Percentiles rank a stretch among this genome's conserved stretches.
phyloP scores from a whole-genome alignment of 1,140 invertebrate genomes.

The Lineus longissimus region DNA sequence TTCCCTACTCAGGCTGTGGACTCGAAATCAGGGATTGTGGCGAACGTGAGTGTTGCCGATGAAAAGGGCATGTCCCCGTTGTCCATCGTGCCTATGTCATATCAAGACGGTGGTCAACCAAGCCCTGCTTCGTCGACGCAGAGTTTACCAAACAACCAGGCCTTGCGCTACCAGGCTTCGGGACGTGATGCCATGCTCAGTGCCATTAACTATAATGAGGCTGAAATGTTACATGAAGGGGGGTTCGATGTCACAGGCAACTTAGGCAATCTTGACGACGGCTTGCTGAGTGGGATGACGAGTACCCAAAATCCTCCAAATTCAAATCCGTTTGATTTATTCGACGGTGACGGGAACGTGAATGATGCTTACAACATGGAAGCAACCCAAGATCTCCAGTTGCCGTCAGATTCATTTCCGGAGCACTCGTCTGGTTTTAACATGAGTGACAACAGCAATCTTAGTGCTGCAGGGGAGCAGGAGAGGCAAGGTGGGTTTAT shows the following conservation, averaged over 20 bases:
- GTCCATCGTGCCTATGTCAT: slow-evolving; percentile 37
- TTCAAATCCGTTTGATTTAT: slow-evolving; percentile 62
- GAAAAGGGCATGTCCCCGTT: slow-evolving; percentile 34
- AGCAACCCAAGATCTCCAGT: slow-evolving; percentile 55
- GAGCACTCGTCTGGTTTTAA: slow-evolving; percentile 65
- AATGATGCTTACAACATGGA: slow-evolving; percentile 55
- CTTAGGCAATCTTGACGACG: slow-evolving; percentile 47
- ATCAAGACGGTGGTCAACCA: slow-evolving; percentile 39
- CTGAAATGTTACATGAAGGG: slow-evolving; percentile 49
- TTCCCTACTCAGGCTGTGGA: too few relatives aligned
- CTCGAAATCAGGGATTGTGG: too few relatives aligned
- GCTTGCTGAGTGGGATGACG: slow-evolving; percentile 38
- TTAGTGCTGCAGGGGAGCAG: not conserved
- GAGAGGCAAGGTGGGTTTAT: slow-evolving; percentile 1
- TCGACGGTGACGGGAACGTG: slow-evolving; percentile 65
- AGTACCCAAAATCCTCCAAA: slow-evolving; percentile 27
- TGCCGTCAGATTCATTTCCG: slow-evolving; percentile 68
- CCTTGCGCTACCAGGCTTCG: slow-evolving; percentile 32
- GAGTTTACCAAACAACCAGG: slow-evolving; percentile 20
- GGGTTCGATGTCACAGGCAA: slow-evolving; percentile 46
- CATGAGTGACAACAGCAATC: slow-evolving; percentile 12
- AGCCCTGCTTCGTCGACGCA: slow-evolving; percentile 33
- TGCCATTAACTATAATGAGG: slow-evolving; percentile 52
- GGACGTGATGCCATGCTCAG: slow-evolving; percentile 53
- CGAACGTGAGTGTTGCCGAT: too few relatives aligned